Percentiles rank a stretch among this genome's conserved stretches.
Conservation (phyloP, 2,113 vertebrate genomes). For the Oriolus oriolus region DNA sequence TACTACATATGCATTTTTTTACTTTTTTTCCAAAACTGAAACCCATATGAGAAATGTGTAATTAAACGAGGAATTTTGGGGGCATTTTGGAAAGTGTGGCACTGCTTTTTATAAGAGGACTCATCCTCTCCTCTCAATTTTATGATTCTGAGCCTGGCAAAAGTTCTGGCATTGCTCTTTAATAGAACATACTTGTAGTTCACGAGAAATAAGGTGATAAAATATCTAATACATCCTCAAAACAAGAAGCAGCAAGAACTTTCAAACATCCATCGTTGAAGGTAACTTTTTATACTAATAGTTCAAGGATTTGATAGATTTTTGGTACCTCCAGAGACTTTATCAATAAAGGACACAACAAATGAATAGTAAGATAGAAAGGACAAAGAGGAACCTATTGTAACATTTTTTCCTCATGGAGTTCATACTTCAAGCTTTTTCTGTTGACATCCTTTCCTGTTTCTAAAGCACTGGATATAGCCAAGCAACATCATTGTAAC, state of each 20-base stretch:
- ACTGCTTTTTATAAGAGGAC: neutral
- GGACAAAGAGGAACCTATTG: neutral
- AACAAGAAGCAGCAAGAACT: neutral
- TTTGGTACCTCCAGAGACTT: neutral
- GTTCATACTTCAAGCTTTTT: neutral
- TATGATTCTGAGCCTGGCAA: neutral
- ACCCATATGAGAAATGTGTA: neutral
- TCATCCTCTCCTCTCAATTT: neutral
- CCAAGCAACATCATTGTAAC: neutral
- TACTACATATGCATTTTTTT: neutral
- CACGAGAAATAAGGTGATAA: neutral
- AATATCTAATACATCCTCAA: neutral
- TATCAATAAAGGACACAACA: neutral
- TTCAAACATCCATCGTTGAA: neutral
- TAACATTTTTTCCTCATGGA: neutral
- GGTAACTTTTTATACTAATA: neutral
- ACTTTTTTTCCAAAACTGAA: neutral
- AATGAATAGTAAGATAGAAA: neutral
- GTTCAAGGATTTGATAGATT: neutral
- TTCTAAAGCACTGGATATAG: neutral
- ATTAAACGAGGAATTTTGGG: neutral
- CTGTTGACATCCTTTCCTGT: neutral
- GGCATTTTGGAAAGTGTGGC: neutral
- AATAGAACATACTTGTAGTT: neutral
- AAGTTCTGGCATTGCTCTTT: neutral